Conservation (phyloP, 2,797 vertebrate genomes). For the Novumbra hubbsi region DNA sequence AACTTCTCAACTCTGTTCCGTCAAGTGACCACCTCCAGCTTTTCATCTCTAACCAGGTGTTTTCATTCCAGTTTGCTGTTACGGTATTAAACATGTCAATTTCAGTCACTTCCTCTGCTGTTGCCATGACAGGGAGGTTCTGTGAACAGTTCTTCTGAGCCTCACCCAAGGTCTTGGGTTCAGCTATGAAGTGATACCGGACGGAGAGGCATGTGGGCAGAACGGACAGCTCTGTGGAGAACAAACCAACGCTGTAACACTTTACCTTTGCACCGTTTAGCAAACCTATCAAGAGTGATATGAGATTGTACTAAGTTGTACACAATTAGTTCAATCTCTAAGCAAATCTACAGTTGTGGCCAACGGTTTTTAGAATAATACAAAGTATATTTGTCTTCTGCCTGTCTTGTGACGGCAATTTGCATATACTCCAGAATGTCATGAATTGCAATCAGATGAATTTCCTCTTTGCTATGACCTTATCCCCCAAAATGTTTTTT, state of each 20-base stretch:
- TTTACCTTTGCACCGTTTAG: no score
- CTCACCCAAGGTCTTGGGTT: neutral
- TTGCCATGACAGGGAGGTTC: conserved; percentile 8
- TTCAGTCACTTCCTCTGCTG: neutral
- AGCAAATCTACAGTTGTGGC: no score
- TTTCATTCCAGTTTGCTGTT: neutral
- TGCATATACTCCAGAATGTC: no score
- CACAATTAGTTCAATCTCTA: no score
- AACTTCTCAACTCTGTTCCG: no score
- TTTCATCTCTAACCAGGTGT: neutral
- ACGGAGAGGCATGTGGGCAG: neutral
- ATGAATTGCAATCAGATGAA: no score
- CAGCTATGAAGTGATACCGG: conserved; percentile 17
- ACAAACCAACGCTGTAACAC: neutral
- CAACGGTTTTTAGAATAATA: no score
- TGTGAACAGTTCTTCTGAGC: neutral
- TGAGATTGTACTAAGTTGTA: neutral
- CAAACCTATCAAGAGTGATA: neutral
- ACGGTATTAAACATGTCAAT: neutral
- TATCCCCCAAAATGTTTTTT: no score
- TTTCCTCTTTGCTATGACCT: no score
- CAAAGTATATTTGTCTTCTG: no score
- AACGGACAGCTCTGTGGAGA: no score
- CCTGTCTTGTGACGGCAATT: no score
- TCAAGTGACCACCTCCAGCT: neutral